Evolutionary conservation across 2,797 vertebrate genomes (phyloP), one percentile per base, ranked within the genome.

Genomic region (Channallabes apus): DNA sequence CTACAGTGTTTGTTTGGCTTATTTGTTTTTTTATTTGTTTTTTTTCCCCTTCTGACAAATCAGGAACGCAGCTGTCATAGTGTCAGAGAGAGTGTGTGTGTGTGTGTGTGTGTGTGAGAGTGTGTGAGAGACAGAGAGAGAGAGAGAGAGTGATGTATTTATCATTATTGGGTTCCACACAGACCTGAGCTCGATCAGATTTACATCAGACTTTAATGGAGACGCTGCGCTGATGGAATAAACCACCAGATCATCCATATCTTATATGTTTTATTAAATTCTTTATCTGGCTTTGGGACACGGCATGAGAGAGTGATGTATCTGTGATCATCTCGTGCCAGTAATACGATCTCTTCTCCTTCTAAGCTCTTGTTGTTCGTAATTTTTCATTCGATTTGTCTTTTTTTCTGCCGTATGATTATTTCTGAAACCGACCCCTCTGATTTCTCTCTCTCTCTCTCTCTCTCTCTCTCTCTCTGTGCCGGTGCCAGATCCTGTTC

Each of bases 61-160:
- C 27, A 8, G 29, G 51, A 75, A 58, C 27, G 1, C 51, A 58
- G 73, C 73, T 76, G 71, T 54, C 41, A 51, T 1, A 51, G 24
- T 54, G 71, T 54, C 41, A 51, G 2, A 27, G 24, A 18, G 46
- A 54, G 46, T 54, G 72, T 76, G 51, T 76, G 73, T 76, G 51
- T 76, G 73, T 58, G 54, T 76, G 73, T 58, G 54, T 77, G 73
- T 32, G 73, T 76, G 72, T 3, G 71, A 11, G 69, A 6, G 69
- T 3, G 12, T 7, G 71, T 15, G 24, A 46, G 38, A 51, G 69
- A 46, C 38, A 51, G 24, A 46, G 46, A 27, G n/a, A 7, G 27
- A 58, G 3, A 77, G 6, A 6, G 6, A 35, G 59, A 20, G 54
- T 1, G 73, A 77, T 32, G 24, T 56, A 58, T 76, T 56, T 59